These are phyloP conservation scores for Cordilura impudica DNA, from an alignment of 2,888 invertebrate genomes.

Conservation along the genomic window DNA sequence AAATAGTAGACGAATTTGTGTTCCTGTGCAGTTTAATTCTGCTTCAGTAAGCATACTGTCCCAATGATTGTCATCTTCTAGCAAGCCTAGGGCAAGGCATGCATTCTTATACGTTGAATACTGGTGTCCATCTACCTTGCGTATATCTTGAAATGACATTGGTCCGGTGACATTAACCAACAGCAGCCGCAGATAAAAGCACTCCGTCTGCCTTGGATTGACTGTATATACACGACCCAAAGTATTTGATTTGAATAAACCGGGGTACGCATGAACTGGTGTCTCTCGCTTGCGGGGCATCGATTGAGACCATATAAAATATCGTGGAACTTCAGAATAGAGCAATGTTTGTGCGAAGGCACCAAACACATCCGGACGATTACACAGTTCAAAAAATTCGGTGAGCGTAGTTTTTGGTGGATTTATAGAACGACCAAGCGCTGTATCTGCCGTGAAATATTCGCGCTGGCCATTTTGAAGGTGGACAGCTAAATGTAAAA, in stretches of 20 bases:
- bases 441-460: constrained; percentile 60
- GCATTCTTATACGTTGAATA: constrained; percentile 42
- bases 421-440: constrained; percentile 57
- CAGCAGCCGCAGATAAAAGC: constrained; percentile 66
- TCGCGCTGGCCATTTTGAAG: constrained; percentile 65
- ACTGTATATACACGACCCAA: constrained; percentile 67
- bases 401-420: too few species aligned
- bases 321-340: constrained; percentile 70
- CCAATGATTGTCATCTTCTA: constrained; percentile 51
- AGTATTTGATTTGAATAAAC: constrained; percentile 65
- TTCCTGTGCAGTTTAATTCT: constrained; percentile 11
- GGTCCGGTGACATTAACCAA: constrained; percentile 71
- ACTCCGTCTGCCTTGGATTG: constrained; percentile 48
- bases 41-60: constrained; percentile 41
- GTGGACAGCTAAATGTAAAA: constrained; percentile 65
- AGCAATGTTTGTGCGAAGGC: too few species aligned
- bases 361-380: too few species aligned
- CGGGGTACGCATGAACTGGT: constrained; percentile 14
- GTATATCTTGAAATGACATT: constrained; percentile 52
- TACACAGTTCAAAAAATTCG: too few species aligned
- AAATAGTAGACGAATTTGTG: constrained; percentile 64
- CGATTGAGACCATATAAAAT: constrained; percentile 69
- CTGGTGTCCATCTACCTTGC: constrained; percentile 43
- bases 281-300: constrained; percentile 67
- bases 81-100: constrained; percentile 36